These are phyloP conservation scores for Achatina immaculata DNA, from an alignment of 1,140 invertebrate species.

Conservation along the genomic window DNA sequence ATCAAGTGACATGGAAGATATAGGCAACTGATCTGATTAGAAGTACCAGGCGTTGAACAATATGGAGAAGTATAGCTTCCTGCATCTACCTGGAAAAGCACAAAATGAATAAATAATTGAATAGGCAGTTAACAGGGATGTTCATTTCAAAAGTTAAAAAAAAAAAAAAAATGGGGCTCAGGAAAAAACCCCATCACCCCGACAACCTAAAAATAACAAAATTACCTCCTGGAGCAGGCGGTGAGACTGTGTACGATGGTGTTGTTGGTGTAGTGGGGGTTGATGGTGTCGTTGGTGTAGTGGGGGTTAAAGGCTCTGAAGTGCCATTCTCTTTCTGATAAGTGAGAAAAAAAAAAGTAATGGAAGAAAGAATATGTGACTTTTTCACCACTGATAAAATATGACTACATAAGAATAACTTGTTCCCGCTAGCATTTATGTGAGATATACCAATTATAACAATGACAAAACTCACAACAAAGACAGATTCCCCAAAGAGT, in stretches of 20 bases:
- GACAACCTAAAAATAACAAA: not conserved
- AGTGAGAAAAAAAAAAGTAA: conserved; percentile 38
- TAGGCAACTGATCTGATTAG: too few relatives aligned
- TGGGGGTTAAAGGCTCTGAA: conserved; percentile 44
- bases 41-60: too few relatives aligned
- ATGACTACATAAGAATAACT: too few relatives aligned
- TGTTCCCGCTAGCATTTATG: too few relatives aligned
- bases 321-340: conserved; percentile 55
- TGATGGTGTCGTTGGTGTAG: conserved; percentile 39
- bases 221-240: conserved; percentile 40
- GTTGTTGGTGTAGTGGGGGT: conserved; percentile 39
- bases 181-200: not conserved
- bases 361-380: too few relatives aligned
- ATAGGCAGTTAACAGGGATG: not conserved
- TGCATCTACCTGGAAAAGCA: too few relatives aligned
- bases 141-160: not conserved
- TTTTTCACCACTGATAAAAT: too few relatives aligned
- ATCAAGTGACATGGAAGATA: too few relatives aligned
- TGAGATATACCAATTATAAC: too few relatives aligned
- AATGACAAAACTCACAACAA: too few relatives aligned
- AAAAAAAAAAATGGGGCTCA: not conserved
- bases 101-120: not conserved
- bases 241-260: conserved; percentile 47
- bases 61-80: too few relatives aligned
- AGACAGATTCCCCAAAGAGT: too few relatives aligned